Evolutionary conservation across 2,888 invertebrate genomes (phyloP).

Genomic region (Mycalesis mineus): DNA sequence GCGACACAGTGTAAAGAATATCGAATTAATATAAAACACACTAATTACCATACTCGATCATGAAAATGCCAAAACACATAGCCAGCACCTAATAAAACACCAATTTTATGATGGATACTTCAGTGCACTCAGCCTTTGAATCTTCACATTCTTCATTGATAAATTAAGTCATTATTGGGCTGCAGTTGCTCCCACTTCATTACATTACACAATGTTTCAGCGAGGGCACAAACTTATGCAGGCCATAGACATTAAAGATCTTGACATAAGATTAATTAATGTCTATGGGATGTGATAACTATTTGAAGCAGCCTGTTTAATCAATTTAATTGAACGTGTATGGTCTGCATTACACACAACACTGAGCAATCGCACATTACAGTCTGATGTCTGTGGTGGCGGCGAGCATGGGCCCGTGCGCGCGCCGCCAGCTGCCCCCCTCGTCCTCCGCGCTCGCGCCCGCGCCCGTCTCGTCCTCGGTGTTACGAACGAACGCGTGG

Average conservation of each 20-base stretch:
- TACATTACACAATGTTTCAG: too few relatives aligned
- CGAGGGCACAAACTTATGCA: neutral
- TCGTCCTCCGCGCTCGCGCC: conserved; percentile 25
- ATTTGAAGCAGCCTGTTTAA: too few relatives aligned
- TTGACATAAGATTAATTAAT: too few relatives aligned
- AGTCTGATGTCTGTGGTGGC: conserved; percentile 60
- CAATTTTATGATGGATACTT: neutral
- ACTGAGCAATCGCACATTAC: neutral
- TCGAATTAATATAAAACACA: neutral
- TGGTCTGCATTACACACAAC: too few relatives aligned
- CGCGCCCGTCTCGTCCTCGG: conserved; percentile 32
- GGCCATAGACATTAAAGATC: too few relatives aligned
- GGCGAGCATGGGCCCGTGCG: conserved; percentile 43
- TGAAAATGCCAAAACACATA: neutral
- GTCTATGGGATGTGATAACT: too few relatives aligned
- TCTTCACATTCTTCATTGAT: too few relatives aligned
- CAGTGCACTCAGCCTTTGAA: too few relatives aligned
- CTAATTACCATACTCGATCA: neutral
- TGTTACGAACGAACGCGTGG: conserved; percentile 41
- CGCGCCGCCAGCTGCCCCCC: conserved; percentile 35
- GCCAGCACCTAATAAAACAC: neutral
- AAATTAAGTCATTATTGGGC: neutral
- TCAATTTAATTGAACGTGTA: too few relatives aligned
- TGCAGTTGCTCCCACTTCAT: too few relatives aligned
- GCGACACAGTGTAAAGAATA: neutral